Evolutionary conservation across 1,140 invertebrate species (phyloP).

Genomic region (Scaptodrosophila lebanonensis): DNA sequence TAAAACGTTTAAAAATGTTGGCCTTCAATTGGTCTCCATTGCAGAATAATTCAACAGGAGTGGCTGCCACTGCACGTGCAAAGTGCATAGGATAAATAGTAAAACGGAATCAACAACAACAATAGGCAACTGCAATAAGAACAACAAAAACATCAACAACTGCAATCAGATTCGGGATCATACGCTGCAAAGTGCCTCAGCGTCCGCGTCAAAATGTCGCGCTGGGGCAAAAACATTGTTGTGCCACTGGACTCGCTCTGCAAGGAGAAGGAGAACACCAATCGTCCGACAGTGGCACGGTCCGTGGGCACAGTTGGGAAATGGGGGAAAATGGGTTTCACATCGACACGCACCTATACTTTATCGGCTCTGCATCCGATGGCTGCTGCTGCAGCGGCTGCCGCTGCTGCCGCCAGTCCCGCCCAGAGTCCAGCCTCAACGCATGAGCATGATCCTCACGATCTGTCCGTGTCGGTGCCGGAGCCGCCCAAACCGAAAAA

Average conservation of each 20-base stretch:
- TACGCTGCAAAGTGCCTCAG: too few relatives aligned
- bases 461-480: slow-evolving; percentile 77
- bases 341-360: slow-evolving; percentile 86
- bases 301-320: slow-evolving; percentile 93
- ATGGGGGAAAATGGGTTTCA: slow-evolving; percentile 96
- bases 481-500: slow-evolving; percentile 87
- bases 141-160: slow-evolving; percentile 7
- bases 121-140: too few relatives aligned
- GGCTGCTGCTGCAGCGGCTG: slow-evolving; percentile 76
- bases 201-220: slow-evolving; percentile 78
- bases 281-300: slow-evolving; percentile 90
- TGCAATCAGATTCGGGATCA: neutral
- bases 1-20: too few relatives aligned
- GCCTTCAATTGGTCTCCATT: too few relatives aligned
- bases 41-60: too few relatives aligned
- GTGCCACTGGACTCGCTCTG: slow-evolving; percentile 80
- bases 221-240: slow-evolving; percentile 81
- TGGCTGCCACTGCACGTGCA: too few relatives aligned
- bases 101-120: too few relatives aligned
- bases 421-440: slow-evolving; percentile 81
- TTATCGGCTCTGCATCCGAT: slow-evolving; percentile 61
- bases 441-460: slow-evolving; percentile 77
- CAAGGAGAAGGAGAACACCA: slow-evolving; percentile 89
- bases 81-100: too few relatives aligned
- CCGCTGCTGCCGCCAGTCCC: slow-evolving; percentile 76